Percentiles rank a stretch among this genome's conserved stretches.
These are phyloP conservation scores for Anas platyrhynchos DNA, from an alignment of 2,113 vertebrate genomes.

Conservation along the genomic window DNA sequence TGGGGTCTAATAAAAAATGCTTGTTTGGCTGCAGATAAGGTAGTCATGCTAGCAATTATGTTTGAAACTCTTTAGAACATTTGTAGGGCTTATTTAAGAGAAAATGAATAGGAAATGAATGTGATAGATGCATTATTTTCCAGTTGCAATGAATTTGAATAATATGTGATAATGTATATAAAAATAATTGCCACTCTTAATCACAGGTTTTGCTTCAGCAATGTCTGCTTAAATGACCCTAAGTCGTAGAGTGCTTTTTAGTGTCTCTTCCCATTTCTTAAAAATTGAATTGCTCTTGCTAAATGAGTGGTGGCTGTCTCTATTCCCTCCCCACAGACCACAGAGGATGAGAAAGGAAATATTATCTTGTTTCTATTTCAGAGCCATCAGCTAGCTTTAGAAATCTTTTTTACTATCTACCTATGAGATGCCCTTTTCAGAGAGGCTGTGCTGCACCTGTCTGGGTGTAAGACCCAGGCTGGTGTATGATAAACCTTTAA, in stretches of 20 bases:
- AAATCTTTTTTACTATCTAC: background rate
- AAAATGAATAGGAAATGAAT: slow-evolving; percentile 30
- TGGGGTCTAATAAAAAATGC: background rate
- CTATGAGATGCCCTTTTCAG: background rate
- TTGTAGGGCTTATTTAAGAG: slow-evolving; percentile 20
- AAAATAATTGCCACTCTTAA: slow-evolving; percentile 42
- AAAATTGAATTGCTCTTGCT: slow-evolving; percentile 57
- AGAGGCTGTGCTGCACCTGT: background rate
- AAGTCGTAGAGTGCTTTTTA: slow-evolving; percentile 30
- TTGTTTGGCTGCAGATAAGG: slow-evolving; percentile 20
- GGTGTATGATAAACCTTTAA: background rate
- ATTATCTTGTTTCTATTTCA: slow-evolving; percentile 38
- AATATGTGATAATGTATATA: slow-evolving; percentile 30
- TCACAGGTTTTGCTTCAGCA: slow-evolving; percentile 42
- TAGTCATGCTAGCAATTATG: slow-evolving; percentile 10
- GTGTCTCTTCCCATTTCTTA: slow-evolving; percentile 47
- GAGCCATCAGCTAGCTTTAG: background rate
- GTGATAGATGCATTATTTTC: slow-evolving; percentile 25
- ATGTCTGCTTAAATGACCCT: slow-evolving; percentile 50
- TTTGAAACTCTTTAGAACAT: slow-evolving; percentile 27
- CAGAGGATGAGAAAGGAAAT: slow-evolving; percentile 19
- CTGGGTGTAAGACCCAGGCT: background rate
- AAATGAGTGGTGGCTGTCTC: slow-evolving; percentile 49
- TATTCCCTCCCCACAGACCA: slow-evolving; percentile 47
- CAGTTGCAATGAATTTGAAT: slow-evolving; percentile 27